Percentiles rank a stretch among this genome's conserved stretches.
Conservation (phyloP, 2,888 invertebrate species). For the Amiota minor region DNA sequence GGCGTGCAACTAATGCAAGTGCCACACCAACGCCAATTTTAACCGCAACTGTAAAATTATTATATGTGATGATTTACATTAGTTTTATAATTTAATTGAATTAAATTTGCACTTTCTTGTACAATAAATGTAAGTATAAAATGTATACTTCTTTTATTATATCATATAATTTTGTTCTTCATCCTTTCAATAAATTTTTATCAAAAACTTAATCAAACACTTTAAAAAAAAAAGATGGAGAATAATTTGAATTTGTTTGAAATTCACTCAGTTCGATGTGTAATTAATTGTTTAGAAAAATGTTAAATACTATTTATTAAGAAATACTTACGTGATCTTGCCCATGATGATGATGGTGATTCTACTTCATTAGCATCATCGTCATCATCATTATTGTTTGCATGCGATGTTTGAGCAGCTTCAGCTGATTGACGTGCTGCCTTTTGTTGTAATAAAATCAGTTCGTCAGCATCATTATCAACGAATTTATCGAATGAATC, state of each 20-base stretch:
- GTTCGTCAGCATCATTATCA: conserved; percentile 70
- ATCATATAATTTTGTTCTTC: too few relatives aligned
- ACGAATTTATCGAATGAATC: conserved; percentile 71
- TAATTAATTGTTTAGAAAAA: not conserved
- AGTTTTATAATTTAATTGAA: conserved; percentile 10
- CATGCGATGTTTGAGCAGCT: conserved; percentile 42
- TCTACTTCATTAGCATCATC: conserved; percentile 44
- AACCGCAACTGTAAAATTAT: conserved; percentile 86
- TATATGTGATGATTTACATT: conserved; percentile 38
- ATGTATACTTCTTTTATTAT: too few relatives aligned
- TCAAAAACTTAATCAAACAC: not conserved
- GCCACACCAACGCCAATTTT: conserved; percentile 90
- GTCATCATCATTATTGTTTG: conserved; percentile 49
- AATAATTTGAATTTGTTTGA: conserved; percentile 24
- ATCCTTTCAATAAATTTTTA: not conserved
- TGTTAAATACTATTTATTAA: not conserved
- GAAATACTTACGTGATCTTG: conserved; percentile 68
- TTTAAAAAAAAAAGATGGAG: conserved; percentile 45
- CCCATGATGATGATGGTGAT: conserved; percentile 60
- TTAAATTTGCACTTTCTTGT: conserved; percentile 71
- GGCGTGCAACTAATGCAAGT: conserved; percentile 87
- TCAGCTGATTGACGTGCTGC: conserved; percentile 62
- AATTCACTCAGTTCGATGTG: not conserved
- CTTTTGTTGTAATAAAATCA: conserved; percentile 60
- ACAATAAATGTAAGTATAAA: conserved; percentile 45